Base-by-base conservation (phyloP, 2,888 invertebrate species). In the Itoplectis maculator region DNA sequence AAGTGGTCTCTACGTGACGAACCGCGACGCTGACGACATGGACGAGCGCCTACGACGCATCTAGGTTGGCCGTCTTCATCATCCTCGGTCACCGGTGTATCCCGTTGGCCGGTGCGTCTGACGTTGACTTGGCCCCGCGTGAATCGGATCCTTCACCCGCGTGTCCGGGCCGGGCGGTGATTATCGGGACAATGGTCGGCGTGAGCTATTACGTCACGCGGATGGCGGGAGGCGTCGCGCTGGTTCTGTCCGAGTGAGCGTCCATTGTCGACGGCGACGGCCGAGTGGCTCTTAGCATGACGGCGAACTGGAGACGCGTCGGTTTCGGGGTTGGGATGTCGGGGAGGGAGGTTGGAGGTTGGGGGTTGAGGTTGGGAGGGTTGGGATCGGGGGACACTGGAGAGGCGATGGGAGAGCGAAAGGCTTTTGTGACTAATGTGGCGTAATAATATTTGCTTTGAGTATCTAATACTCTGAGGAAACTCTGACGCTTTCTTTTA, bases 171-270 rank as follows among this genome's bases (percentile, higher is more conserved):
- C 29, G 29, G 29, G 5, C 29, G 29, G 2, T 29, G 29, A 29
- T 5, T 5, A 29, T 29, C 29, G 5, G 29, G 3, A n/a, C n/a
- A n/a, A n/a, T 35, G 18, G 18, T 49, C 11, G 23, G 20, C 11
- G 42, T 40, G 35, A 23, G n/a, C 35, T 79, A 79, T 54, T 70
- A 75, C 20, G 42, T 75, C 45, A 37, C 56, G 37, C 45, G 42
- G 3, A 15, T 45, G n/a, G 63, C 23, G 35, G 23, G 63, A n/a
- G 61, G 8, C n/a, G 73, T 79, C 8, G 18, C n/a, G n/a, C n/a
- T 47, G 23, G n/a, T 13, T 8, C 18, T 8, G 15, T 23, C 15
- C 37, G n/a, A 5, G 29, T 29, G 29, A 29, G 59, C 20, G 18
- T 20, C 61, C 47, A 56, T 54, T 42, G 42, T 42, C 56, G 13